Evolutionary conservation across 2,113 vertebrate species (phyloP).

Genomic region (Rhinichthys klamathensis): DNA sequence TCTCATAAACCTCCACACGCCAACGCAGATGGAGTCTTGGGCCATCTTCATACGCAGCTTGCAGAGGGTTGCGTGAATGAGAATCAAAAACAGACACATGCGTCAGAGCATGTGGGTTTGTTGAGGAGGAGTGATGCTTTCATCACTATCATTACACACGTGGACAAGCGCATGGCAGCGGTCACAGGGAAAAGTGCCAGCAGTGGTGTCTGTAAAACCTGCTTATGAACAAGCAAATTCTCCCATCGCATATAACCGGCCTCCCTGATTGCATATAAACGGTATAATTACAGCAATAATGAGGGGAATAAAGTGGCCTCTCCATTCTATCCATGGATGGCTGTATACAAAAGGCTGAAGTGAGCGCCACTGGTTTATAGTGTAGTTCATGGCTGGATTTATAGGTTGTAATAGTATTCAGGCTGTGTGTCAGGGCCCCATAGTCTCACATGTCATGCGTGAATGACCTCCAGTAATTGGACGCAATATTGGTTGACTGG

Average conservation of each 20-base stretch:
- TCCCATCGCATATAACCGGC: constrained; percentile 13
- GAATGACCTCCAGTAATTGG: constrained; percentile 28
- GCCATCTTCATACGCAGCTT: constrained; percentile 38
- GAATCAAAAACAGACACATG: constrained; percentile 42
- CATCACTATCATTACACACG: constrained; percentile 18
- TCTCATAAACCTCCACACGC: constrained; percentile 38
- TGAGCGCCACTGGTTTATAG: constrained; percentile 24
- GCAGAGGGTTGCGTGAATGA: constrained; percentile 12
- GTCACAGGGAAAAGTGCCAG: constrained; percentile 23
- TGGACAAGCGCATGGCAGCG: constrained; percentile 20
- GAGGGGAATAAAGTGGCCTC: constrained; percentile 41
- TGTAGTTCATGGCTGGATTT: background rate
- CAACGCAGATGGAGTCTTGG: constrained; percentile 47
- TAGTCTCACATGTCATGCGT: constrained; percentile 33
- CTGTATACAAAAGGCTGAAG: constrained; percentile 47
- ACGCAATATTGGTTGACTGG: constrained; percentile 10
- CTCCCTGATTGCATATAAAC: constrained; percentile 41
- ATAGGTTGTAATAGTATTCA: constrained; percentile 20
- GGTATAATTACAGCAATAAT: constrained; percentile 42
- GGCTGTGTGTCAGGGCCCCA: background rate
- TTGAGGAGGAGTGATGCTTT: constrained; percentile 42
- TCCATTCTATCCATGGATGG: constrained; percentile 50
- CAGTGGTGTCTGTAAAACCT: constrained; percentile 40
- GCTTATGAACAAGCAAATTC: constrained; percentile 29
- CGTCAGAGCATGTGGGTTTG: constrained; percentile 46